Conservation (phyloP, 2,888 invertebrate genomes). For the Leistus spinibarbis region DNA sequence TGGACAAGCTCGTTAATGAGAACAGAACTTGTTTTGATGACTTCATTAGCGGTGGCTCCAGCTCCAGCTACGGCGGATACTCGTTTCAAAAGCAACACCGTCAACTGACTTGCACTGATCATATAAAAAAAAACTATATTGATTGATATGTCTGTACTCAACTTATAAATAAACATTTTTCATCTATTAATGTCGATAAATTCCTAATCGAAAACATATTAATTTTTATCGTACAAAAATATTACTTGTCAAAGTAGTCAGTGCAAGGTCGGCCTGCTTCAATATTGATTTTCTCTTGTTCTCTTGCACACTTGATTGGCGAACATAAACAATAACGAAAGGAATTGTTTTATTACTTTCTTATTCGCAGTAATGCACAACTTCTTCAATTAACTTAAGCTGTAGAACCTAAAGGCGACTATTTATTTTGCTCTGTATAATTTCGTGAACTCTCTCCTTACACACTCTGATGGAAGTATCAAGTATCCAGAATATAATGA, state of each 20-base stretch:
- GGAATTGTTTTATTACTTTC: too few relatives aligned
- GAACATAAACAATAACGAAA: too few relatives aligned
- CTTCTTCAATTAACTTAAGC: too few relatives aligned
- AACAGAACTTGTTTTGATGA: constrained; percentile 31
- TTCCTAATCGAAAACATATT: not conserved
- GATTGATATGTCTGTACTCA: not conserved
- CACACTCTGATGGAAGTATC: not conserved
- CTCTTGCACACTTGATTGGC: too few relatives aligned
- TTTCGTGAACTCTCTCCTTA: not conserved
- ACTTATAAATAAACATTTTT: not conserved
- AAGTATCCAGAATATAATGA: constrained; percentile 12
- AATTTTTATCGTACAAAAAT: not conserved
- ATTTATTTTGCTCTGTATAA: too few relatives aligned
- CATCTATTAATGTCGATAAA: not conserved
- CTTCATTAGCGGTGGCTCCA: constrained; percentile 25
- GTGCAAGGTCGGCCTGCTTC: too few relatives aligned
- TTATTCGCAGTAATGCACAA: too few relatives aligned
- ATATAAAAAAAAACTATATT: not conserved
- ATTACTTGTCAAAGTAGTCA: too few relatives aligned
- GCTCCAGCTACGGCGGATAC: constrained; percentile 12
- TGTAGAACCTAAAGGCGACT: too few relatives aligned
- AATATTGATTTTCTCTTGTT: too few relatives aligned
- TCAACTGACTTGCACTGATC: not conserved
- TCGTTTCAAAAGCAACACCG: not conserved
- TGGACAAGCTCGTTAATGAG: constrained; percentile 34